Base-by-base conservation (phyloP, 1,140 invertebrate species). In the Anastrepha ludens region DNA sequence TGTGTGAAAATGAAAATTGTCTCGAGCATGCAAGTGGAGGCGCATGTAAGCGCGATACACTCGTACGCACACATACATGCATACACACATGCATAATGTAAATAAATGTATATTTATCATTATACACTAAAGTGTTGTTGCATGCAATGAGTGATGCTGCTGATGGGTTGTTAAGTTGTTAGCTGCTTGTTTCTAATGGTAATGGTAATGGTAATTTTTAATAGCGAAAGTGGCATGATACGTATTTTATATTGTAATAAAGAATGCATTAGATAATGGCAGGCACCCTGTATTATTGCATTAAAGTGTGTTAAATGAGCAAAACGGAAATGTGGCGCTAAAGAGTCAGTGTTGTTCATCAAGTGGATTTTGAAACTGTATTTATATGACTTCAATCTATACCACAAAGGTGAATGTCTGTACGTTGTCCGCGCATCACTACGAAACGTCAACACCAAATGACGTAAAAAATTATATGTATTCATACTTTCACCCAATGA, bases 91-190 rank as follows among this genome's bases (percentile, higher is more conserved):
- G 55, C 13, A 58, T 58, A 58, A 8, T 58, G 65, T 20, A 67
- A 29, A 29, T 29, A 29, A 29, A 29, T 29, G 29, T 9, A 67
- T 39, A 44, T 74, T 74, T 74, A 3, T 17, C 67, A 17, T 39
- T 13, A 15, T 8, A 55, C 6, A 55, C 39, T 47, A 55, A 74
- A 74, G 67, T 74, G 67, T 13, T 74, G 67, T 74, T 74, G 67
- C 67, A 74, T 74, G 67, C 17, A 74, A 47, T 39, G 41, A 74
- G 39, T 74, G 67, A 74, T 47, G 15, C 67, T 74, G 41, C 29
- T 47, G 39, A 74, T 74, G 67, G 67, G 67, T 44, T 74, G 67
- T 74, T 74, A 74, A 74, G 39, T 74, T 74, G 67, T 47, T 74
- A 74, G 67, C 39, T 74, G 41, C 39, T 74, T 47, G 41, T 47